Percentiles rank a stretch among this genome's conserved stretches.
These are phyloP conservation scores for Synanthedon vespiformis DNA, from an alignment of 2,888 invertebrate genomes.

Conservation along the genomic window DNA sequence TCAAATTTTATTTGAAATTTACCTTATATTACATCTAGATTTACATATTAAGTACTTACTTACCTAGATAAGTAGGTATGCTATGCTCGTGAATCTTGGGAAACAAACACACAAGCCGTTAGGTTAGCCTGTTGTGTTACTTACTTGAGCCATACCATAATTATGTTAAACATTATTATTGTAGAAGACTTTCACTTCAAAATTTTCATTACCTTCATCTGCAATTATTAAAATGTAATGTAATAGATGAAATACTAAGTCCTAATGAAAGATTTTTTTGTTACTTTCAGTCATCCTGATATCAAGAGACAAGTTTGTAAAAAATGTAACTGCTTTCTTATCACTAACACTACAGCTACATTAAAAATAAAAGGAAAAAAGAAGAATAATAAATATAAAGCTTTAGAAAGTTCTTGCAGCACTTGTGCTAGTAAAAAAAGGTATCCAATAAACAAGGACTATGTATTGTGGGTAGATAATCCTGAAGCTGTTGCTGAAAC, in stretches of 20 bases:
- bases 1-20: too few species aligned
- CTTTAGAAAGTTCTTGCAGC: slow-evolving; percentile 58
- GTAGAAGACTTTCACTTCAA: too few species aligned
- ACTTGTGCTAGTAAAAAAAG: slow-evolving; percentile 31
- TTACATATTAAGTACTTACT: too few species aligned
- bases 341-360: slow-evolving; percentile 61
- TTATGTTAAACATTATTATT: too few species aligned
- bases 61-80: too few species aligned
- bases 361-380: slow-evolving; percentile 57
- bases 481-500: slow-evolving; percentile 61
- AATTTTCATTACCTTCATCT: neutral
- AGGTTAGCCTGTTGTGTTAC: too few species aligned
- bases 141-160: too few species aligned
- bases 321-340: slow-evolving; percentile 64
- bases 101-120: too few species aligned
- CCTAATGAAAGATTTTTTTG: neutral
- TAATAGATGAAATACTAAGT: slow-evolving; percentile 1
- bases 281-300: slow-evolving; percentile 60
- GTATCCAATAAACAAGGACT: slow-evolving; percentile 36
- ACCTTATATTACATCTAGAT: too few species aligned
- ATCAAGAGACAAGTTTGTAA: slow-evolving; percentile 73
- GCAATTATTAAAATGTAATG: neutral
- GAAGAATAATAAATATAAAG: slow-evolving; percentile 44
- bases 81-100: too few species aligned
- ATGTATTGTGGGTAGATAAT: slow-evolving; percentile 66